phyloP scores from a whole-genome alignment of 2,888 invertebrate genomes.

The Drosophila parthenogenetica region DNA sequence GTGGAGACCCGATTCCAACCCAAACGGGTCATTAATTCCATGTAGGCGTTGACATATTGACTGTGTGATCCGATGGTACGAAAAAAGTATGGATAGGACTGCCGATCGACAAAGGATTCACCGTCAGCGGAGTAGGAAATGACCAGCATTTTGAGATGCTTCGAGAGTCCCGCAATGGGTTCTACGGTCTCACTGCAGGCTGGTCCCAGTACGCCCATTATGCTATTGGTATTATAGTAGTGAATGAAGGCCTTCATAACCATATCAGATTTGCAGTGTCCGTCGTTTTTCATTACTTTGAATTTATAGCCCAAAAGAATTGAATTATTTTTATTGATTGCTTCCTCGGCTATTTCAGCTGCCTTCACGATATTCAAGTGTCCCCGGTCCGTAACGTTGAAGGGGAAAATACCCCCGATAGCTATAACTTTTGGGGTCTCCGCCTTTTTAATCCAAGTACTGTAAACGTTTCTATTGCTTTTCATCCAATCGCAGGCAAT shows the following conservation, averaged over 20 bases:
- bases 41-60: constrained; percentile 87
- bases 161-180: constrained; percentile 91
- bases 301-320: constrained; percentile 88
- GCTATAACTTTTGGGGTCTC: constrained; percentile 38
- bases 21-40: constrained; percentile 87
- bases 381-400: constrained; percentile 87
- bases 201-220: constrained; percentile 91
- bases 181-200: constrained; percentile 93
- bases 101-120: constrained; percentile 89
- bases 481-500: constrained; percentile 89
- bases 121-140: constrained; percentile 93
- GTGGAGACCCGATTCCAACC: constrained; percentile 91
- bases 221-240: constrained; percentile 86
- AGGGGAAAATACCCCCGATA: constrained; percentile 86
- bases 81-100: constrained; percentile 91
- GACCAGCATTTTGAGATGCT: constrained; percentile 89
- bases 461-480: constrained; percentile 85
- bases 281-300: constrained; percentile 87
- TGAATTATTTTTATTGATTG: constrained; percentile 87
- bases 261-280: constrained; percentile 89
- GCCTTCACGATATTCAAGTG: constrained; percentile 86
- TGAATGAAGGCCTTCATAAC: constrained; percentile 92
- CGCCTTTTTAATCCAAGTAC: constrained; percentile 85
- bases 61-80: constrained; percentile 92
- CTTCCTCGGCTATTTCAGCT: constrained; percentile 87